Conservation (phyloP, 2,113 vertebrate species). For the Tenebrosternarchus preto region DNA sequence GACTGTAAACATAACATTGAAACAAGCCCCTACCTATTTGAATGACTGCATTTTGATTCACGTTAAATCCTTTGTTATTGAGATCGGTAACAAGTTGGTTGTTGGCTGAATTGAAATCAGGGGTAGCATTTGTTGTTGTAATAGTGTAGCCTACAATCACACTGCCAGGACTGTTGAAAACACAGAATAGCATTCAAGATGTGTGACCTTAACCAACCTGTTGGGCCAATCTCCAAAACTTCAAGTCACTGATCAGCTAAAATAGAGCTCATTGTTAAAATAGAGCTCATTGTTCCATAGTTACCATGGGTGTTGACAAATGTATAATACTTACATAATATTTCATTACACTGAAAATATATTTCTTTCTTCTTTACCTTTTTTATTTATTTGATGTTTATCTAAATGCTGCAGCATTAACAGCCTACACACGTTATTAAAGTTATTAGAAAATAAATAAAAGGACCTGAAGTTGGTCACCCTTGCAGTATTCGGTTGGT, state of each 20-base stretch:
- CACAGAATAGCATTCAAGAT: not conserved
- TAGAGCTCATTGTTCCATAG: not conserved
- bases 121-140: not conserved
- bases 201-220: not conserved
- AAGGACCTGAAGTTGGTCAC: constrained; percentile 37
- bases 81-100: constrained; percentile 6
- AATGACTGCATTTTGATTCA: constrained; percentile 3
- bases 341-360: too few species aligned
- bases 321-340: too few species aligned
- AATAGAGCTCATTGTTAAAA: not conserved
- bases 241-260: too few species aligned
- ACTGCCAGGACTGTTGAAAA: constrained; percentile 46
- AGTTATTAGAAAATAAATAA: not conserved
- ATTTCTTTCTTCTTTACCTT: too few species aligned
- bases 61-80: not conserved
- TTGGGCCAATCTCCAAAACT: too few species aligned
- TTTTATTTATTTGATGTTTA: too few species aligned
- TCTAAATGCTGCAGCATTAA: not conserved
- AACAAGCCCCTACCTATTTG: not conserved
- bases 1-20: not conserved
- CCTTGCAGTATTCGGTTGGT: not conserved
- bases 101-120: constrained; percentile 7
- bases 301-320: too few species aligned
- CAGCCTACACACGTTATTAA: not conserved
- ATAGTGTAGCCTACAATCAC: constrained; percentile 42